These are phyloP conservation scores for Numida meleagris DNA, from an alignment of 2,113 vertebrate species.

Conservation along the genomic window DNA sequence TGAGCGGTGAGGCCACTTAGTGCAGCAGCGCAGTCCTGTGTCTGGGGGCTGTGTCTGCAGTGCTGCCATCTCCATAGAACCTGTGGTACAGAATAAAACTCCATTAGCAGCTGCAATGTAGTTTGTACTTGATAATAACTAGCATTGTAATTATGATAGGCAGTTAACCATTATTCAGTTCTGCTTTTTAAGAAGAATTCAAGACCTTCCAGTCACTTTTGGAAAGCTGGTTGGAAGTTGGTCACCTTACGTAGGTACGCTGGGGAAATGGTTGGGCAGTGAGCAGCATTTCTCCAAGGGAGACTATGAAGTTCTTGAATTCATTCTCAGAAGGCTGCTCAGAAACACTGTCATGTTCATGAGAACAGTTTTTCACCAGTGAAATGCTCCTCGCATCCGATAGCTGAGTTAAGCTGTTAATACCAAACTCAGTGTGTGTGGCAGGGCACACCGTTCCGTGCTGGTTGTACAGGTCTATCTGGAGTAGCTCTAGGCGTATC, in stretches of 20 bases:
- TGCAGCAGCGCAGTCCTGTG: fast-evolving
- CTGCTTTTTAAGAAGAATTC: neutral
- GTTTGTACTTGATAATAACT: neutral
- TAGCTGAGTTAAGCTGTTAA: neutral
- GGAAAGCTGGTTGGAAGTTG: neutral
- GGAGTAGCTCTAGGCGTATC: neutral
- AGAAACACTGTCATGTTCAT: neutral
- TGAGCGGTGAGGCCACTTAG: fast-evolving
- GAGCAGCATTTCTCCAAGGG: neutral
- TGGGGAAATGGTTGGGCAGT: neutral
- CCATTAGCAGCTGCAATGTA: neutral
- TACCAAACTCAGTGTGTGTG: neutral
- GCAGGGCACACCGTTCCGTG: neutral
- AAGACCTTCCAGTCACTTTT: neutral
- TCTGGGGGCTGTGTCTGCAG: neutral
- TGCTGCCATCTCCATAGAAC: neutral
- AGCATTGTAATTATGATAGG: neutral
- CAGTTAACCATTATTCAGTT: neutral
- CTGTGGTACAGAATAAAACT: neutral
- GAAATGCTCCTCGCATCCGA: neutral
- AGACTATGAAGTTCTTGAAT: neutral
- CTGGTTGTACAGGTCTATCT: neutral
- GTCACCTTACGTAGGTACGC: too few species aligned
- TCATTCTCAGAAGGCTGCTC: neutral
- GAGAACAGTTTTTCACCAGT: neutral